A percentile compares a stretch with the other conserved stretches of the same genome.
phyloP scores from a whole-genome alignment of 2,797 vertebrate genomes.

The Hypotaenidia okinawae region DNA sequence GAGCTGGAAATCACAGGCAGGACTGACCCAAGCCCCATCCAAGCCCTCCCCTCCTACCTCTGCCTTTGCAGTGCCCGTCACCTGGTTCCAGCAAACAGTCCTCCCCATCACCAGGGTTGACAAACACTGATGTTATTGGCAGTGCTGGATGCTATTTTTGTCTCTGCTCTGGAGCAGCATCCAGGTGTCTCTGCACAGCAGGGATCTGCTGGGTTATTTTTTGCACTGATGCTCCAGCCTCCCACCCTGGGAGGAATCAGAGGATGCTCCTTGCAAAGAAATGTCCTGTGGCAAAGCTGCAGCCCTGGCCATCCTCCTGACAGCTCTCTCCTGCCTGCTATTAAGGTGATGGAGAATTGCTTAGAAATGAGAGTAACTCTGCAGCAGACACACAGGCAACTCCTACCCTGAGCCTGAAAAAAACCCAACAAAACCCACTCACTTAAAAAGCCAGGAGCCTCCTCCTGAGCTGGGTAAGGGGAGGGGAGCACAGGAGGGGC shows the following conservation, averaged over 20 bases:
- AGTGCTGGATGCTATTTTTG: neutral
- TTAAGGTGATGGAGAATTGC: neutral
- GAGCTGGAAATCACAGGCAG: neutral
- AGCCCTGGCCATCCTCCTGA: neutral
- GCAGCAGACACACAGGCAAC: accelerated
- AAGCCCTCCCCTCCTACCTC: accelerated
- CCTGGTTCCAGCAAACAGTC: neutral
- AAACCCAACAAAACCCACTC: neutral
- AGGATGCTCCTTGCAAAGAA: neutral
- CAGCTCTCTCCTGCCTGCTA: neutral
- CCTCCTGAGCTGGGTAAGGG: neutral
- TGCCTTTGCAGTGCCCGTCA: neutral
- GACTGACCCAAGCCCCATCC: neutral
- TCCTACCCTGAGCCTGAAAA: neutral
- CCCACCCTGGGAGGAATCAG: accelerated
- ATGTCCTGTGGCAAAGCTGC: neutral
- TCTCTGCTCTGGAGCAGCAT: neutral
- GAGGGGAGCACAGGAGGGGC: neutral
- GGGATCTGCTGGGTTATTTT: neutral
- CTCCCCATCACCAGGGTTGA: accelerated
- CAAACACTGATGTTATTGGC: neutral
- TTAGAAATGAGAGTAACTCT: neutral
- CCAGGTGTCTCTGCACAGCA: neutral
- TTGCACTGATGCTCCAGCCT: neutral
- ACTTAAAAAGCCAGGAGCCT: neutral